Evolutionary conservation across 2,888 invertebrate species (phyloP).

Genomic region (Lomographa bimaculata): DNA sequence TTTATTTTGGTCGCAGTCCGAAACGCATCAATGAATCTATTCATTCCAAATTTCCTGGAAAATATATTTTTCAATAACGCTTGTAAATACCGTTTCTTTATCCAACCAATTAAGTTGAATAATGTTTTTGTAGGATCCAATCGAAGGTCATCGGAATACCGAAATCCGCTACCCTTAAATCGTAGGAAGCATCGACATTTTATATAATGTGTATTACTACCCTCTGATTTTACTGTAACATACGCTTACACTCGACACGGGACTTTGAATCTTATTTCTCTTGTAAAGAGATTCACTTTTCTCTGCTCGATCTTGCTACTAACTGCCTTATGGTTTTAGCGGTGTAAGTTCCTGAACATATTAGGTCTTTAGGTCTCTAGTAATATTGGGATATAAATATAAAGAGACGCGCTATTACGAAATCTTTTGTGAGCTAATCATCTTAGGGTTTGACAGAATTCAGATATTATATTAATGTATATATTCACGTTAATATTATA

Average conservation of each 20-base stretch:
- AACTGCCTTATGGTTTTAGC: constrained; percentile 1
- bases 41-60: too few relatives aligned
- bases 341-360: constrained; percentile 14
- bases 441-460: constrained; percentile 9
- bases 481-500: too few relatives aligned
- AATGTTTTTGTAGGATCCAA: constrained; percentile 50
- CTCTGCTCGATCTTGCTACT: not conserved
- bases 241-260: constrained; percentile 1
- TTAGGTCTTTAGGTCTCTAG: constrained; percentile 20
- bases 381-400: constrained; percentile 21
- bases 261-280: constrained; percentile 8
- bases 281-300: not conserved
- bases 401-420: constrained; percentile 14
- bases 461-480: not conserved
- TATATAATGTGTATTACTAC: constrained; percentile 18
- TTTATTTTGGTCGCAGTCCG: too few relatives aligned
- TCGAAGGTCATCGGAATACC: constrained; percentile 40
- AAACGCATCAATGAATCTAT: too few relatives aligned
- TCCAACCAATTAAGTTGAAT: constrained; percentile 54
- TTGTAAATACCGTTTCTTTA: constrained; percentile 41
- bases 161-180: constrained; percentile 22
- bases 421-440: constrained; percentile 16
- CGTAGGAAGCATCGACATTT: constrained; percentile 21
- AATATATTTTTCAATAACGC: constrained; percentile 15
- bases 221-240: constrained; percentile 7